Conservation (phyloP, 2,797 vertebrate genomes). For the Acipenser ruthenus region DNA sequence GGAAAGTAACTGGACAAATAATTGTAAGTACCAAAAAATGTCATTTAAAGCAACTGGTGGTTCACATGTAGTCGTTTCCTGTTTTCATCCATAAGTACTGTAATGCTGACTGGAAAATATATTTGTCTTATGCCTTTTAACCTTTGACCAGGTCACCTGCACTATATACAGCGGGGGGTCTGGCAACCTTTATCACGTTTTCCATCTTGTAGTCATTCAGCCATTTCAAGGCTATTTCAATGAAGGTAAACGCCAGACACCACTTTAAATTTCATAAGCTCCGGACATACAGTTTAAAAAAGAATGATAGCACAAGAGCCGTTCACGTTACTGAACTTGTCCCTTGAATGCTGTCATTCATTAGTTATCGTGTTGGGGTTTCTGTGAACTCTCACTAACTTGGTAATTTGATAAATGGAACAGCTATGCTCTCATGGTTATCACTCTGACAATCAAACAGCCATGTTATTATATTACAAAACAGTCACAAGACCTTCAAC, state of each 20-base stretch:
- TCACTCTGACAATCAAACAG: slow-evolving; percentile 45
- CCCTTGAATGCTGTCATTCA: slow-evolving; percentile 36
- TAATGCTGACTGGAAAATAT: slow-evolving; percentile 30
- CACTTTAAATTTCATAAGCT: slow-evolving; percentile 48
- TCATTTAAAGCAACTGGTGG: too few species aligned
- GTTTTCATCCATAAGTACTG: not conserved
- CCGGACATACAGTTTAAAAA: slow-evolving; percentile 36
- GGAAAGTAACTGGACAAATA: too few species aligned
- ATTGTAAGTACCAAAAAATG: too few species aligned
- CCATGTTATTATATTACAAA: slow-evolving; percentile 41
- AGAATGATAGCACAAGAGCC: slow-evolving; percentile 36
- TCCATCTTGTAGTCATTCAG: slow-evolving; percentile 34
- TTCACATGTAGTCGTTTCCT: too few species aligned
- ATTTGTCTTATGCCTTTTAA: slow-evolving; percentile 38
- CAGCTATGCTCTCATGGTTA: slow-evolving; percentile 38
- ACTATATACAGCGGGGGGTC: slow-evolving; percentile 28
- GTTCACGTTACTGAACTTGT: slow-evolving; percentile 23
- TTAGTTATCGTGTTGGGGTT: slow-evolving; percentile 28
- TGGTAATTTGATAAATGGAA: slow-evolving; percentile 47
- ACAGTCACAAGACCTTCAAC: slow-evolving; percentile 37
- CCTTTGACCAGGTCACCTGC: slow-evolving; percentile 35
- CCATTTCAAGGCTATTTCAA: slow-evolving; percentile 40
- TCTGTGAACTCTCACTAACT: slow-evolving; percentile 36
- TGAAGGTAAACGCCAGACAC: slow-evolving; percentile 44
- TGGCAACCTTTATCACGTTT: slow-evolving; percentile 35